These are phyloP conservation scores for Eurois occulta DNA, from an alignment of 2,888 invertebrate genomes.

Conservation along the genomic window DNA sequence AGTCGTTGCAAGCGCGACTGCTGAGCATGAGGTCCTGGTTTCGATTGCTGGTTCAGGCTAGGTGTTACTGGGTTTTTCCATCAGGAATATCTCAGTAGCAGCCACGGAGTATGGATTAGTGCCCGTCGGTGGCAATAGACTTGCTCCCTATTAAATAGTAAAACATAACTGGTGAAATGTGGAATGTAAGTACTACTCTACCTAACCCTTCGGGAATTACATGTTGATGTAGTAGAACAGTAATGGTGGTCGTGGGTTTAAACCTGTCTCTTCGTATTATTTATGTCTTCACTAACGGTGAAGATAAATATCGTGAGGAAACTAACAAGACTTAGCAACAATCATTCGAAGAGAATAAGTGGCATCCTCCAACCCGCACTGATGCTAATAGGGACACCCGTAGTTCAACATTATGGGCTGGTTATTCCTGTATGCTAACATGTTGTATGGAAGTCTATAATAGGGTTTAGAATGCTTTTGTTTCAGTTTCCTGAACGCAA, in stretches of 20 bases:
- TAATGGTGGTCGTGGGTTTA: background rate
- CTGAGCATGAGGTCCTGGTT: background rate
- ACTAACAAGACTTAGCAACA: background rate
- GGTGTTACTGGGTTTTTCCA: background rate
- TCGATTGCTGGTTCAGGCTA: background rate
- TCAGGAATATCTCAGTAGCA: background rate
- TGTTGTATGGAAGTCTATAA: background rate
- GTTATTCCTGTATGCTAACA: background rate
- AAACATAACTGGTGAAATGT: background rate
- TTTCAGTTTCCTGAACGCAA: background rate
- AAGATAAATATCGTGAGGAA: background rate
- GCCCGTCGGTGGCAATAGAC: background rate
- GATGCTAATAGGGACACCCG: background rate
- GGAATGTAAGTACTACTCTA: background rate
- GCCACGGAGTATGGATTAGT: background rate
- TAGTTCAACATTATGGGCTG: background rate
- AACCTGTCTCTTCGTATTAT: background rate
- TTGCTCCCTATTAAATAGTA: background rate
- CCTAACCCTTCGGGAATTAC: background rate
- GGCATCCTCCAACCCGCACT: background rate
- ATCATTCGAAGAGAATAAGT: background rate
- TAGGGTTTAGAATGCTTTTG: background rate
- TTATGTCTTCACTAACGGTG: background rate
- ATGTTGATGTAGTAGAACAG: background rate
- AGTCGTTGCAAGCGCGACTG: background rate